Conservation (phyloP, 92 coral and sea anemone genomes). For the Epizoanthus stellaris region DNA sequence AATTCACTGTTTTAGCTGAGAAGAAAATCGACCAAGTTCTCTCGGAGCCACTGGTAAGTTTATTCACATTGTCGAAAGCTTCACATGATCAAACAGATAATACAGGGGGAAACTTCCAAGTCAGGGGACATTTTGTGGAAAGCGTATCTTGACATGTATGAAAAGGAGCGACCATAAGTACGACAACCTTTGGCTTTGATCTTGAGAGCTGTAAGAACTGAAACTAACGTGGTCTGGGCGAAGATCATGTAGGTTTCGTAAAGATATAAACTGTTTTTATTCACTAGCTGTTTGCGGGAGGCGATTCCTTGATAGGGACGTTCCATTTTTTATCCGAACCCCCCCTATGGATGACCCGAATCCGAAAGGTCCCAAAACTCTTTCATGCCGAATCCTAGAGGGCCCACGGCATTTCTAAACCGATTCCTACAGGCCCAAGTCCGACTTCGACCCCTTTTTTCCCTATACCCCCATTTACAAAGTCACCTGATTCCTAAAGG, state of each 20-base stretch:
- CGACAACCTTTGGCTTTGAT: constrained; percentile 20
- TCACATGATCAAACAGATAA: background rate
- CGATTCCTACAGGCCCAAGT: no score
- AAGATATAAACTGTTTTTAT: background rate
- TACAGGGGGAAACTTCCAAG: no score
- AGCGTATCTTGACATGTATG: background rate
- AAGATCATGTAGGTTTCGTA: background rate
- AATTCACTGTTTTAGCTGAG: constrained; percentile 91
- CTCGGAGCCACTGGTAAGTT: constrained; percentile 93
- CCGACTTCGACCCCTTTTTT: no score
- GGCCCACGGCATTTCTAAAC: no score
- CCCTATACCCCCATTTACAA: no score
- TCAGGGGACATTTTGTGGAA: background rate
- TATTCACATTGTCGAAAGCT: background rate
- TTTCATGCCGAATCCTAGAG: no score
- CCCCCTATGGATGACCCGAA: no score
- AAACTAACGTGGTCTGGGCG: constrained; percentile 9
- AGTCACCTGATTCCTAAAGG: no score
- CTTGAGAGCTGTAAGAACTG: background rate
- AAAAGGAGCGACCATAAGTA: background rate
- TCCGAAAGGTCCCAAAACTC: no score
- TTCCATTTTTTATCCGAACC: no score
- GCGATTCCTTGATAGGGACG: background rate
- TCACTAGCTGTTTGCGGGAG: constrained; percentile 4
- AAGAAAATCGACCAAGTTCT: constrained; percentile 90